Percentiles rank a stretch among this genome's conserved stretches.
Conservation (phyloP, 2,888 invertebrate species). For the Zygogramma bicolorata region DNA sequence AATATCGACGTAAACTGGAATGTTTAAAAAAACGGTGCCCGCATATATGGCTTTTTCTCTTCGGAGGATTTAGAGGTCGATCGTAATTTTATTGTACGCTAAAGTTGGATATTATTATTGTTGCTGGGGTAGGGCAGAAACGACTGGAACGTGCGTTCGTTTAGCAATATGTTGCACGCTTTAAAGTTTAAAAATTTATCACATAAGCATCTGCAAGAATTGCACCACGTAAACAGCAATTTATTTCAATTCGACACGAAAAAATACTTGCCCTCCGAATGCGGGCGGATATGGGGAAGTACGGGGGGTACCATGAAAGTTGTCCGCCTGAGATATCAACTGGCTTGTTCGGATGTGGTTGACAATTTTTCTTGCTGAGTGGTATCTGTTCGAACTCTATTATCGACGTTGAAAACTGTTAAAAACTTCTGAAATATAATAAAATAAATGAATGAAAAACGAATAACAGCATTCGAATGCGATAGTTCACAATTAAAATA, state of each 20-base stretch:
- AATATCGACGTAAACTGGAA: slow-evolving; percentile 33
- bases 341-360: not conserved
- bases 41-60: slow-evolving; percentile 30
- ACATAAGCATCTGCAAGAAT: slow-evolving; percentile 29
- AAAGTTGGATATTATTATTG: no score
- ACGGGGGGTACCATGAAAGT: not conserved
- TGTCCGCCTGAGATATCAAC: not conserved
- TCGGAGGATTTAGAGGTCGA: slow-evolving; percentile 30
- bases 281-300: not conserved
- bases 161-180: slow-evolving; percentile 26
- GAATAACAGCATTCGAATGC: no score
- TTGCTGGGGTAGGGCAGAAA: slow-evolving; percentile 9
- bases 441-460: no score
- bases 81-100: slow-evolving; percentile 24
- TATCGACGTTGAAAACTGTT: no score
- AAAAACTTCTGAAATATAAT: no score
- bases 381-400: no score
- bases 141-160: slow-evolving; percentile 21
- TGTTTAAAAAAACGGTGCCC: slow-evolving; percentile 36
- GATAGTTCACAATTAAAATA: no score
- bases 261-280: not conserved
- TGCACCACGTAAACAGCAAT: slow-evolving; percentile 24
- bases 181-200: slow-evolving; percentile 35
- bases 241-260: slow-evolving; percentile 7
- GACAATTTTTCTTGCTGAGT: not conserved